Base-by-base conservation (phyloP, 2,113 vertebrate genomes). In the Engystomops pustulosus region DNA sequence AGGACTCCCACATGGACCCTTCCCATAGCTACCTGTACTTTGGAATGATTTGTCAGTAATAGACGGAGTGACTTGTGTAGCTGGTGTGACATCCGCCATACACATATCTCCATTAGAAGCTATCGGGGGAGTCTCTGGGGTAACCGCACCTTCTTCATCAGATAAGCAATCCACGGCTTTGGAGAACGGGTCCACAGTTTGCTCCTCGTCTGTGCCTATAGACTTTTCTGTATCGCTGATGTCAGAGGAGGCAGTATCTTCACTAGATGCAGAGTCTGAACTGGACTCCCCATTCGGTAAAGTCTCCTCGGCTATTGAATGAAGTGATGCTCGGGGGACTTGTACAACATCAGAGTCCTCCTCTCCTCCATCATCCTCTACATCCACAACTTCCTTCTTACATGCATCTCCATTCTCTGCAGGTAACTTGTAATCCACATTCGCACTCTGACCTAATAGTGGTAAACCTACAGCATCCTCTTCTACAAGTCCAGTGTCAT, bases 251-350 rank as follows among this genome's bases (percentile, higher is more conserved):
- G 71, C 1, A 11, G 84, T 12, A 0, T 71, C 74, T 9, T 88
- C 86, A 0, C 20, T 70, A 18, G 84, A 88, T 1, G 81, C 30
- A 0, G 65, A 76, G 74, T 93, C 91, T 0, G 89, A 80, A 87
- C 87, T 88, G 51, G 87, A 88, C 75, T 93, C 90, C 0, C 89
- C 86, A 62, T 90, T 90, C 0, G 85, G 85, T 0, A 17, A 89
- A 44, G 83, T 74, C 75, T 91, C 90, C 53, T 87, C 86, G 0
- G 88, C 89, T 0, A 87, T 71, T 32, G 91, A 89, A 58, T 90
- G 92, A 0, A 86, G 87, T 0, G 79, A 85, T 45, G 69, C 32
- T 0, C 78, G 84, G 18, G 77, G 49, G 4, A 86, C 58, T 38
- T 69, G 53, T 6, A 87, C 1, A 0, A 81, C 72, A 1, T 88